These are phyloP conservation scores for Sweltsa coloradensis DNA, from an alignment of 1,140 invertebrate genomes.

Conservation along the genomic window DNA sequence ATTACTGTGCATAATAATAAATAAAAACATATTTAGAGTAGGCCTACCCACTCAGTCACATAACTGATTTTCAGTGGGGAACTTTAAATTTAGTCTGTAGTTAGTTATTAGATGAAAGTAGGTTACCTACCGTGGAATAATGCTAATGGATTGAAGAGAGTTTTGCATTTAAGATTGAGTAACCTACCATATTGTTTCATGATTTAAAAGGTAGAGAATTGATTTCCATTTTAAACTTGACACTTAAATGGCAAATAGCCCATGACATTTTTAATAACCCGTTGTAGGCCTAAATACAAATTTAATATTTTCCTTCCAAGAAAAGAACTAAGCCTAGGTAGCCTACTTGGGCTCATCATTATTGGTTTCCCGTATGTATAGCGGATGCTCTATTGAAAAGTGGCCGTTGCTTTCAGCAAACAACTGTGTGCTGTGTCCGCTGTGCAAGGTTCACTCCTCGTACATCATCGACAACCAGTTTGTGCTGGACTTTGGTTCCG, in stretches of 20 bases:
- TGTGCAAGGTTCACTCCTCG: conserved; percentile 43
- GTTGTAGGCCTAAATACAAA: neutral
- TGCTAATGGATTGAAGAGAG: too few relatives aligned
- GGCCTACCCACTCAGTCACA: neutral
- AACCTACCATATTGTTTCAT: too few relatives aligned
- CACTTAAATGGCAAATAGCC: neutral
- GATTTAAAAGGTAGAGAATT: too few relatives aligned
- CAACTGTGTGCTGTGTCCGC: conserved; percentile 33
- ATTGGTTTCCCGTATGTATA: neutral
- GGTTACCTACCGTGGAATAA: too few relatives aligned
- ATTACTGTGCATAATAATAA: neutral
- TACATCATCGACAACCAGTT: conserved; percentile 67
- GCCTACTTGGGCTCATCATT: too few relatives aligned
- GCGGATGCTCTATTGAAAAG: neutral
- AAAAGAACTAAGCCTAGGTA: too few relatives aligned
- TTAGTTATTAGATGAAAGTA: neutral
- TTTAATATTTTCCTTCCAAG: neutral
- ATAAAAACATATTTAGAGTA: neutral
- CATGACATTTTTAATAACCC: neutral
- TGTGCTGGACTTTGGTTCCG: conserved; percentile 42
- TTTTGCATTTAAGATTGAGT: too few relatives aligned
- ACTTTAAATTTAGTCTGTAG: neutral
- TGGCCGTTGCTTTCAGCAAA: conserved; percentile 6
- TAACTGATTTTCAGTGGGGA: too few relatives aligned
- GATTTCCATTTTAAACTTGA: too few relatives aligned